These are phyloP conservation scores for Motacilla tschutschensis DNA, from an alignment of 2,113 vertebrate species.

Conservation along the genomic window DNA sequence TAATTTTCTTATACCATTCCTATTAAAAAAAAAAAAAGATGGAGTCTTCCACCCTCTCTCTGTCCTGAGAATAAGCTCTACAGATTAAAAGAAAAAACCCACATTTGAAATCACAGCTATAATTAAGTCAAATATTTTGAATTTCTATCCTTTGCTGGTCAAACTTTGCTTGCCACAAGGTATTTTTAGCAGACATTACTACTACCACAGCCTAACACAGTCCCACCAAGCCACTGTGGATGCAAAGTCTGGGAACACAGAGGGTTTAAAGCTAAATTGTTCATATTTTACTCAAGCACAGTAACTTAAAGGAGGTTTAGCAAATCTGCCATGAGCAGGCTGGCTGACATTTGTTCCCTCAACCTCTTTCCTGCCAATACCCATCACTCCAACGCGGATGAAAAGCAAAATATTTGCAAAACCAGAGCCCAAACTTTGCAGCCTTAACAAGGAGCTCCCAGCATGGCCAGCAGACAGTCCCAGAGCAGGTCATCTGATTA, in stretches of 20 bases:
- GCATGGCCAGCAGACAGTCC: not conserved
- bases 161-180: not conserved
- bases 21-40: not conserved
- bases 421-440: not conserved
- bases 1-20: not conserved
- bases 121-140: not conserved
- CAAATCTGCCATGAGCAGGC: not conserved
- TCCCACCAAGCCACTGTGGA: not conserved
- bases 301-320: not conserved
- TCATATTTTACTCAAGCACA: not conserved
- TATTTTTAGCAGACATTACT: not conserved
- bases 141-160: not conserved
- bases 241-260: not conserved
- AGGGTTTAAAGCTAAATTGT: not conserved
- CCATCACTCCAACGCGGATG: rapidly evolving
- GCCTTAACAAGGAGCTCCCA: not conserved
- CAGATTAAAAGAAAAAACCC: not conserved
- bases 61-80: not conserved
- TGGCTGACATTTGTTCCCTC: not conserved
- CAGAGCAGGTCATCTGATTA: slow-evolving; percentile 48
- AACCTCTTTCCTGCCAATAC: not conserved
- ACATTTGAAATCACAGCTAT: not conserved
- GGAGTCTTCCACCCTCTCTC: not conserved
- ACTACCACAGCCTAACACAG: not conserved
- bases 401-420: not conserved